A percentile compares a stretch with the other conserved stretches of the same genome.
phyloP scores from a whole-genome alignment of 2,888 invertebrate species.

The Galerucella pusilla region DNA sequence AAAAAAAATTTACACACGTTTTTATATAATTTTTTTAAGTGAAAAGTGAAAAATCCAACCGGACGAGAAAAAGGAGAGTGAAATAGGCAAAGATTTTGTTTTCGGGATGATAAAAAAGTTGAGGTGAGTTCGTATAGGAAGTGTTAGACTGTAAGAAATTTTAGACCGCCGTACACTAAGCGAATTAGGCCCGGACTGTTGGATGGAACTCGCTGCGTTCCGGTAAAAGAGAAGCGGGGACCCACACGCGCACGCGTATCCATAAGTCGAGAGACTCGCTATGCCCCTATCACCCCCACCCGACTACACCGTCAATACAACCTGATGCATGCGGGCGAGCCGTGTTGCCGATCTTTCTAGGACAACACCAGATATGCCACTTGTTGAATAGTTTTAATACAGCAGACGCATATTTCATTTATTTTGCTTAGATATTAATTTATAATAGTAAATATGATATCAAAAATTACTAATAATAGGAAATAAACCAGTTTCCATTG shows the following conservation, averaged over 20 bases:
- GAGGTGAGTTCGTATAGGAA: slow-evolving; percentile 60
- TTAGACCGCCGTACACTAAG: slow-evolving; percentile 71
- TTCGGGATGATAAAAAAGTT: slow-evolving; percentile 58
- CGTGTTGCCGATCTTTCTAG: slow-evolving; percentile 38
- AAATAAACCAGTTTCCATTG: too few species aligned
- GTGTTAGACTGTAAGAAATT: slow-evolving; percentile 56
- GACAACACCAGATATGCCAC: not conserved
- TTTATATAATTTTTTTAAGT: not conserved
- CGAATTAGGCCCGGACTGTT: slow-evolving; percentile 69
- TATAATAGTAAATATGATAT: too few species aligned
- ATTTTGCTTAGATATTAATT: too few species aligned
- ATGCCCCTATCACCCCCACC: slow-evolving; percentile 46
- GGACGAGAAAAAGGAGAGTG: slow-evolving; percentile 21
- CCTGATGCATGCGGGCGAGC: slow-evolving; percentile 62
- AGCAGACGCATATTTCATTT: too few species aligned
- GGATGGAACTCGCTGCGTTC: slow-evolving; percentile 58
- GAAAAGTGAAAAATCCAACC: slow-evolving; percentile 13
- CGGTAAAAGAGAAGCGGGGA: slow-evolving; percentile 43
- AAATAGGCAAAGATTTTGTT: slow-evolving; percentile 47
- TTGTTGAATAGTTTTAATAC: not conserved
- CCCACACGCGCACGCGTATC: slow-evolving; percentile 42
- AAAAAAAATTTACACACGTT: slow-evolving; percentile 48
- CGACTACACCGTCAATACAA: slow-evolving; percentile 59
- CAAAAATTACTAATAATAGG: too few species aligned
- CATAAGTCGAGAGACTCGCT: slow-evolving; percentile 13